A percentile compares a stretch with the other conserved stretches of the same genome.
phyloP scores from a whole-genome alignment of 2,113 vertebrate genomes.

The Xiphorhynchus elegans region DNA sequence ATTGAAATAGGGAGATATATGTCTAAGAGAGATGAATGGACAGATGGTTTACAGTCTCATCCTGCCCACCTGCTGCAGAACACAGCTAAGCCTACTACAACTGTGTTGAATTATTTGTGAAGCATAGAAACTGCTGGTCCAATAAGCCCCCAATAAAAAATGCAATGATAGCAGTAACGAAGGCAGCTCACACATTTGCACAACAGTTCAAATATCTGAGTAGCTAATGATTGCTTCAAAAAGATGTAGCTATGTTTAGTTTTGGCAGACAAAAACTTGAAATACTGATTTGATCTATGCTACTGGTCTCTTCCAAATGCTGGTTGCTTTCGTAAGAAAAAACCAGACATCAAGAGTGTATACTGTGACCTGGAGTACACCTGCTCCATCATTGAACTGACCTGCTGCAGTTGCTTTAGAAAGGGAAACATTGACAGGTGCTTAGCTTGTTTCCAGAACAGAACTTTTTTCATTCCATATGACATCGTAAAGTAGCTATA shows the following conservation, averaged over 20 bases:
- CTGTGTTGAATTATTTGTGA: background rate
- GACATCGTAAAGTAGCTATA: background rate
- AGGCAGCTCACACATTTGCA: background rate
- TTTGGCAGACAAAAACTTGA: background rate
- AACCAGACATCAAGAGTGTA: background rate
- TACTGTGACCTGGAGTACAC: background rate
- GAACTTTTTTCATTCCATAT: background rate
- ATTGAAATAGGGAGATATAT: background rate
- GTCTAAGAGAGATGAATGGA: conserved; percentile 13
- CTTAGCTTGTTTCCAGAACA: background rate
- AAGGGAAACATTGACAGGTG: background rate
- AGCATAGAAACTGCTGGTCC: background rate
- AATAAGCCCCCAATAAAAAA: background rate
- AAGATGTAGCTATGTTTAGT: background rate
- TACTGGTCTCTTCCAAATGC: background rate
- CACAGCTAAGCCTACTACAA: background rate
- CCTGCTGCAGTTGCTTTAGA: background rate
- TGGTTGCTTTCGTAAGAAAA: background rate
- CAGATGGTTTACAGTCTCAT: conserved; percentile 25
- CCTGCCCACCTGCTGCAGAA: conserved; percentile 36
- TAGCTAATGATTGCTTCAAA: background rate
- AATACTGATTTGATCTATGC: background rate
- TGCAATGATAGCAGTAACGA: background rate
- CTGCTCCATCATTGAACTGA: background rate
- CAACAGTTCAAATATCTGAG: background rate